phyloP scores from a whole-genome alignment of 2,113 vertebrate species.

The Actenoides lindsayi region DNA sequence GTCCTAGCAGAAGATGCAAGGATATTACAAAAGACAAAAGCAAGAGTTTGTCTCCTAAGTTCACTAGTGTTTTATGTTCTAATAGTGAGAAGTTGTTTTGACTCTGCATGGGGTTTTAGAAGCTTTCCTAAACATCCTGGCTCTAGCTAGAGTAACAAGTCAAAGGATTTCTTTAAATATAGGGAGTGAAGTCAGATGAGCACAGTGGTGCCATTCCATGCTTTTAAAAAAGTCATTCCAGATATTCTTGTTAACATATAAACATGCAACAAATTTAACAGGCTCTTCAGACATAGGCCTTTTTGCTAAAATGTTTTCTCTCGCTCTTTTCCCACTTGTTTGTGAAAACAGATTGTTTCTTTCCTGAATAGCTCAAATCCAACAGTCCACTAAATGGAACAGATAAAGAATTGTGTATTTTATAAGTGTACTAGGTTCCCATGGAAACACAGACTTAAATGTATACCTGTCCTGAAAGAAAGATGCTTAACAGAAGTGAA shows the following conservation, averaged over 20 bases:
- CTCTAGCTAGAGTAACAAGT: not conserved
- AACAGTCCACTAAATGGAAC: not conserved
- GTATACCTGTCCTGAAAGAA: not conserved
- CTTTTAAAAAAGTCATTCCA: not conserved
- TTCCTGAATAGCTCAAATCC: not conserved
- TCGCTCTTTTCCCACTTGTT: not conserved
- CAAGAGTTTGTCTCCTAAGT: not conserved
- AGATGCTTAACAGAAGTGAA: not conserved
- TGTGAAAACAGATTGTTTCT: not conserved
- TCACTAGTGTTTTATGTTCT: not conserved
- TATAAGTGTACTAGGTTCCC: not conserved
- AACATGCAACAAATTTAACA: not conserved
- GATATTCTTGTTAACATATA: not conserved
- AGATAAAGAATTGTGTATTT: not conserved
- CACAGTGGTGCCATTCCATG: not conserved
- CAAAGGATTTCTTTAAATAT: not conserved
- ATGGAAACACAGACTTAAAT: not conserved
- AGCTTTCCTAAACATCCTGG: not conserved
- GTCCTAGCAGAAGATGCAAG: not conserved
- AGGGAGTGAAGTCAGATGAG: not conserved
- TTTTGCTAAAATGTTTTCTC: not conserved
- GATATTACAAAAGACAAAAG: not conserved
- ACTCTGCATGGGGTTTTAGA: not conserved
- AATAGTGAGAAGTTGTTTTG: not conserved
- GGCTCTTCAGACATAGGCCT: not conserved